A percentile compares a stretch with the other conserved stretches of the same genome.
phyloP scores from a whole-genome alignment of 2,113 vertebrate genomes.

The Abramis brama region DNA sequence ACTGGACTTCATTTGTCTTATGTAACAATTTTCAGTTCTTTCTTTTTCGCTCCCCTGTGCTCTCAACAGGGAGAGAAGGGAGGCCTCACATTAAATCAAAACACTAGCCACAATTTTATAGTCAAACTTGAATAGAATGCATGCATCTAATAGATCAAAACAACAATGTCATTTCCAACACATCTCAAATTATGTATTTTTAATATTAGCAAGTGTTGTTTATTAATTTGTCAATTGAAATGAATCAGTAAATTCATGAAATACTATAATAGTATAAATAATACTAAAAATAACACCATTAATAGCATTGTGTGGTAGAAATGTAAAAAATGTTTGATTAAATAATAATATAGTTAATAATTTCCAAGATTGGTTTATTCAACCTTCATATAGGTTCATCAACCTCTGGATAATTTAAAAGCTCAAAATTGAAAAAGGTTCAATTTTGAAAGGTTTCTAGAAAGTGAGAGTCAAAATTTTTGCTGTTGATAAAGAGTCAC shows the following conservation, averaged over 20 bases:
- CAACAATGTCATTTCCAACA: not conserved
- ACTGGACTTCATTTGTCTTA: conserved; percentile 65
- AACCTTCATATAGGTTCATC: too few relatives aligned
- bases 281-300: too few relatives aligned
- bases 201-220: not conserved
- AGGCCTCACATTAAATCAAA: not conserved
- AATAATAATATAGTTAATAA: not conserved
- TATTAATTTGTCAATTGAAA: too few relatives aligned
- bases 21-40: conserved; percentile 53
- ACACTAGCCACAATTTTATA: not conserved
- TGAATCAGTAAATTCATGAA: too few relatives aligned
- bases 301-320: too few relatives aligned
- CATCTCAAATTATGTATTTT: not conserved
- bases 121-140: not conserved
- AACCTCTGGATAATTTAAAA: too few relatives aligned
- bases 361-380: too few relatives aligned
- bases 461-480: not conserved
- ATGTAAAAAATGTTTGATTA: too few relatives aligned
- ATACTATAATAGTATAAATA: too few relatives aligned
- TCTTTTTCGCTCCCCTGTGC: conserved; percentile 41
- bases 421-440: not conserved
- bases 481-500: not conserved
- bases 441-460: not conserved
- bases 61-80: conserved; percentile 19
- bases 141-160: not conserved